phyloP scores from a whole-genome alignment of 2,113 vertebrate species.

The Dipodomys ordii region DNA sequence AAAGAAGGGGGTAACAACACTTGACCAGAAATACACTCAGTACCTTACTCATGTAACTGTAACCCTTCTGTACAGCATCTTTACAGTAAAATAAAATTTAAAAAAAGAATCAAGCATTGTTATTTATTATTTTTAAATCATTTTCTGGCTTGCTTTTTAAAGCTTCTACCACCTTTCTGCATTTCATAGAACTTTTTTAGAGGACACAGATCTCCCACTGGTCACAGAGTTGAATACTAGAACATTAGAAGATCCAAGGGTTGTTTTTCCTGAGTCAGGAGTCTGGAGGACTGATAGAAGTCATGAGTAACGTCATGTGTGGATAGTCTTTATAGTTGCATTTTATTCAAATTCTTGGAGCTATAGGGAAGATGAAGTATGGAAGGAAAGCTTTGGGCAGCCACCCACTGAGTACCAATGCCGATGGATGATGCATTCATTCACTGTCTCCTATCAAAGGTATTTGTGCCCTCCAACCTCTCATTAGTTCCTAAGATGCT shows the following conservation, averaged over 20 bases:
- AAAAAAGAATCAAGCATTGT: too few species aligned
- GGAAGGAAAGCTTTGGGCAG: constrained; percentile 30
- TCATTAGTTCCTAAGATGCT: neutral
- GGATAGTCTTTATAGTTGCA: constrained; percentile 26
- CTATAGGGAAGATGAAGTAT: neutral
- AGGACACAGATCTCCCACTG: neutral
- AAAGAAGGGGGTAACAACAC: too few species aligned
- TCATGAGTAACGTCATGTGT: neutral
- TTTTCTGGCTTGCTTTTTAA: constrained; percentile 32
- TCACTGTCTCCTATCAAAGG: neutral
- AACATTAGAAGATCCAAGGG: neutral
- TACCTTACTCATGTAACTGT: too few species aligned
- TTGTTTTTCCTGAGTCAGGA: neutral
- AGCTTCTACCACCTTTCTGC: constrained; percentile 28
- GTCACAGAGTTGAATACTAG: neutral
- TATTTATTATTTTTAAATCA: neutral
- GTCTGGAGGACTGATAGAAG: neutral
- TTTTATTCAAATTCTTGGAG: constrained; percentile 43
- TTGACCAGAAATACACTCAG: too few species aligned
- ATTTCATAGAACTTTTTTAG: constrained; percentile 13
- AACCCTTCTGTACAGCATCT: too few species aligned
- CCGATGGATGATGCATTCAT: neutral
- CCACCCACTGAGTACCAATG: neutral
- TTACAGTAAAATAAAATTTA: too few species aligned
- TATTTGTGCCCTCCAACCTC: neutral